Evolutionary conservation across 1,140 invertebrate genomes (phyloP).

Genomic region (Oscheius sp.): DNA sequence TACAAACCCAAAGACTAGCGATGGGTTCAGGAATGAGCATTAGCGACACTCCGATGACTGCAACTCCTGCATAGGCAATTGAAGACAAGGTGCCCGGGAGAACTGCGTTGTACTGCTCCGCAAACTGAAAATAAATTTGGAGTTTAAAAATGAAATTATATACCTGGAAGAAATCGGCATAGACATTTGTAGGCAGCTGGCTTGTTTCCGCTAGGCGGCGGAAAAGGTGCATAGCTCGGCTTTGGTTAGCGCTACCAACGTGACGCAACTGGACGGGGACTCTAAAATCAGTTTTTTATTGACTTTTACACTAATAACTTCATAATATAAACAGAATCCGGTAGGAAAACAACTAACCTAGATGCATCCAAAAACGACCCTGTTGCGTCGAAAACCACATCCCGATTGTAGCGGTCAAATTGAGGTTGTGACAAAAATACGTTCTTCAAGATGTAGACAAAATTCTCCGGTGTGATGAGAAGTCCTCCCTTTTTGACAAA

Average conservation of each 20-base stretch:
- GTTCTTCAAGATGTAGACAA: slow-evolving; percentile 51
- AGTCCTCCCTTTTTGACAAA: slow-evolving; percentile 76
- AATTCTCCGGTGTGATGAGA: slow-evolving; percentile 64
- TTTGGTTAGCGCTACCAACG: slow-evolving; percentile 54
- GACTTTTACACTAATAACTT: too few species aligned
- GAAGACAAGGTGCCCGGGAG: slow-evolving; percentile 75
- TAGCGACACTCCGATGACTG: slow-evolving; percentile 91
- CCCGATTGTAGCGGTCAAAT: slow-evolving; percentile 56
- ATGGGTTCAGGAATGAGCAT: slow-evolving; percentile 90
- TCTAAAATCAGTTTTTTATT: too few species aligned
- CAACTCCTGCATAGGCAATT: slow-evolving; percentile 81
- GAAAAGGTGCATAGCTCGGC: slow-evolving; percentile 56
- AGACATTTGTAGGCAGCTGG: slow-evolving; percentile 82
- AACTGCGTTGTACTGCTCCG: slow-evolving; percentile 59
- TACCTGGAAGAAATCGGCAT: slow-evolving; percentile 88
- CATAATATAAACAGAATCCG: too few species aligned
- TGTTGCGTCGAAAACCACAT: slow-evolving; percentile 42
- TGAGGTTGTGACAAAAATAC: slow-evolving; percentile 50
- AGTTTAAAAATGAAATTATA: neutral
- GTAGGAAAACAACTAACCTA: slow-evolving; percentile 5
- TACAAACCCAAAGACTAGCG: slow-evolving; percentile 80
- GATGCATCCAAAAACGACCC: slow-evolving; percentile 44
- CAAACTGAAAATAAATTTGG: slow-evolving; percentile 46
- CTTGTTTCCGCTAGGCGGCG: slow-evolving; percentile 71
- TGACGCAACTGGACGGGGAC: slow-evolving; percentile 55